Evolutionary conservation across 2,888 invertebrate genomes (phyloP).

Genomic region (Caenorhabditis sulstoni): DNA sequence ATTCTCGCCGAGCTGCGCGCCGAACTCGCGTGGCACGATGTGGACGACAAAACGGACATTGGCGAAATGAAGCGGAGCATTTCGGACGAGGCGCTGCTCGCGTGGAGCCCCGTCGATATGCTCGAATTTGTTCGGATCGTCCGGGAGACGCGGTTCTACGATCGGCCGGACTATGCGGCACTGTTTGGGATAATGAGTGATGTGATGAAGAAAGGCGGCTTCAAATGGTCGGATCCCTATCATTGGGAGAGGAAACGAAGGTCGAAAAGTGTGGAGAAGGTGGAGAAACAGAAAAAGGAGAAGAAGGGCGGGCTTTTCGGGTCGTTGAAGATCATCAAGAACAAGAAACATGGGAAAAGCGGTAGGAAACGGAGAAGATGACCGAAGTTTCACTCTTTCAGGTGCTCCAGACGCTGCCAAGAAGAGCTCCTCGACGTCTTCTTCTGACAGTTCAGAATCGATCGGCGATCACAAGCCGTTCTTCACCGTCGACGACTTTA

Average conservation of each 20-base stretch:
- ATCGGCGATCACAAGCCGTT: not conserved
- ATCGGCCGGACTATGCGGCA: conserved; percentile 65
- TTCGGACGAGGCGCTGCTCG: conserved; percentile 56
- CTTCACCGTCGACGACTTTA: not conserved
- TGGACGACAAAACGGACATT: conserved; percentile 54
- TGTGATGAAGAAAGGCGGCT: conserved; percentile 59
- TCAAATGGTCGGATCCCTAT: conserved; percentile 65
- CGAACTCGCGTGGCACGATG: conserved; percentile 65
- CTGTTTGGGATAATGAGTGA: conserved; percentile 55
- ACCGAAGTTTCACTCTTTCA: no score
- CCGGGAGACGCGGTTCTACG: conserved; percentile 58
- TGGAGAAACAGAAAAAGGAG: not conserved
- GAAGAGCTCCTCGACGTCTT: no score
- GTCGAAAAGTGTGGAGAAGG: no score
- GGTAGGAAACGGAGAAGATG: no score
- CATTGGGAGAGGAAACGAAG: conserved; percentile 68
- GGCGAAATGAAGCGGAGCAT: conserved; percentile 46
- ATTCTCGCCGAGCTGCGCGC: conserved; percentile 70
- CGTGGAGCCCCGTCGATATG: conserved; percentile 62
- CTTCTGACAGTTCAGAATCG: no score
- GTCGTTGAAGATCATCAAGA: not conserved
- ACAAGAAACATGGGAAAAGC: no score
- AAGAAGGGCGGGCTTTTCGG: not conserved
- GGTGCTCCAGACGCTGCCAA: no score
- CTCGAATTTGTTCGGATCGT: conserved; percentile 52